phyloP scores from a whole-genome alignment of 1,140 invertebrate species.

The Dolichoris vasculosae region DNA sequence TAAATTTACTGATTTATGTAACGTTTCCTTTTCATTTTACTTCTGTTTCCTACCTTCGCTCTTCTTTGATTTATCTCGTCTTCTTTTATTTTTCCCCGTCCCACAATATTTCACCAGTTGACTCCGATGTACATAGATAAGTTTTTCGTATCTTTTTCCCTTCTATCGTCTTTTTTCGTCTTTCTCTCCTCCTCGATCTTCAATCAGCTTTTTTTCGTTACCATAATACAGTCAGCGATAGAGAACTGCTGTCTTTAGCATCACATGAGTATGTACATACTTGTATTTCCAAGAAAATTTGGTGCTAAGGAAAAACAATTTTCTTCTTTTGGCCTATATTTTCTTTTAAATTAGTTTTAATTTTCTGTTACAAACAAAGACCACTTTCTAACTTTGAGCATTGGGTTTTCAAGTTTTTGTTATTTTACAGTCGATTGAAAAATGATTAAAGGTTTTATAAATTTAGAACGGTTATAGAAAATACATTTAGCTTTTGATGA shows the following conservation, averaged over 20 bases:
- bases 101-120: neutral
- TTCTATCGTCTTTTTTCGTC: neutral
- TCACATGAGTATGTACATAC: neutral
- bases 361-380: too few relatives aligned
- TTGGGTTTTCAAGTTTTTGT: too few relatives aligned
- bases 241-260: neutral
- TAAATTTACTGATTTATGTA: neutral
- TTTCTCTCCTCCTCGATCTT: neutral
- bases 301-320: neutral
- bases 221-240: neutral
- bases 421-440: too few relatives aligned
- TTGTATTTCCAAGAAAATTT: neutral
- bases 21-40: conserved; percentile 37
- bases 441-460: too few relatives aligned
- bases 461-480: too few relatives aligned
- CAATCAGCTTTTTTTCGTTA: neutral
- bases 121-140: neutral
- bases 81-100: neutral
- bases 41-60: conserved; percentile 20
- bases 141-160: neutral
- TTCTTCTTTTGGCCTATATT: neutral
- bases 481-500: too few relatives aligned
- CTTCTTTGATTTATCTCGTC: conserved; percentile 1
- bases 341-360: neutral
- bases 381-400: too few relatives aligned